Conservation (phyloP, 1,140 invertebrate species). For the Drosophila hydei region DNA sequence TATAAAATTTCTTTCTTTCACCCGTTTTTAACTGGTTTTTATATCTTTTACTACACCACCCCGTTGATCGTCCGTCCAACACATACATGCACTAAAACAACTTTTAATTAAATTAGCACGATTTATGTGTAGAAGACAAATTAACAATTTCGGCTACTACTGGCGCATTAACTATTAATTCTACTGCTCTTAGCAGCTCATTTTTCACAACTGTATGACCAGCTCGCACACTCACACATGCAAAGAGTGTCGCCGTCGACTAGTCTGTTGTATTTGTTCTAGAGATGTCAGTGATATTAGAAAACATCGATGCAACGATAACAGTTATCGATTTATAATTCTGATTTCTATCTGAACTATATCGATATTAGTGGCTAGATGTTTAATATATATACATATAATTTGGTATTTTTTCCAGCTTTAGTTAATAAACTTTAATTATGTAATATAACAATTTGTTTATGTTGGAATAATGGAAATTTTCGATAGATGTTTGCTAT, state of each 20-base stretch:
- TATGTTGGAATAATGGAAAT: neutral
- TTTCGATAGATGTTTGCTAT: neutral
- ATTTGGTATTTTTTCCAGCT: neutral
- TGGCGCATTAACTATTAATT: conserved; percentile 40
- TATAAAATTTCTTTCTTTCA: conserved; percentile 54
- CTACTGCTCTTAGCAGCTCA: conserved; percentile 43
- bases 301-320: conserved; percentile 23
- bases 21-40: conserved; percentile 69
- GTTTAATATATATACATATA: neutral
- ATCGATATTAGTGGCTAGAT: neutral
- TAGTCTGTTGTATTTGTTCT: conserved; percentile 32
- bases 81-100: conserved; percentile 21
- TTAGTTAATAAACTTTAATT: neutral
- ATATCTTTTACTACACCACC: conserved; percentile 25
- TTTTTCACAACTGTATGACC: conserved; percentile 48
- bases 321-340: conserved; percentile 3
- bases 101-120: conserved; percentile 58
- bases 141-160: conserved; percentile 23
- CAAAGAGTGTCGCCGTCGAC: conserved; percentile 39
- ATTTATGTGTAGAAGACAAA: conserved; percentile 23
- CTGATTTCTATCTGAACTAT: neutral
- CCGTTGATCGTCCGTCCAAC: conserved; percentile 38
- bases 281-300: conserved; percentile 31
- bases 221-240: conserved; percentile 28
- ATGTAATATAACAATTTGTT: neutral